Conservation (phyloP, 2,797 vertebrate species). For the Thaleichthys pacificus region DNA sequence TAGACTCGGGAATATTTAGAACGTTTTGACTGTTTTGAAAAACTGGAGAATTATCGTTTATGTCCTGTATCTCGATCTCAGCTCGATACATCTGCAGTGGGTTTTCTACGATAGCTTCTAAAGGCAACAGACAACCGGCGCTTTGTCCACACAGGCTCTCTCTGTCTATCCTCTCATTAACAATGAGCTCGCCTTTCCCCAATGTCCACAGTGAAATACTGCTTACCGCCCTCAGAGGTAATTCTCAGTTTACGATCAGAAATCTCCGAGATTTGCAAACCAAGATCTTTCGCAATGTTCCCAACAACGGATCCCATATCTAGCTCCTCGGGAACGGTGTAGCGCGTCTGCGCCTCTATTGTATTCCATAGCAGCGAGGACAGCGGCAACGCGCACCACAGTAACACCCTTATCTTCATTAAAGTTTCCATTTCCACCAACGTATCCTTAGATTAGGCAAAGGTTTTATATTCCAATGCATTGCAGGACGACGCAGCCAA, state of each 20-base stretch:
- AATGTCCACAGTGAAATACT: slow-evolving; percentile 57
- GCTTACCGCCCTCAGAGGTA: slow-evolving; percentile 60
- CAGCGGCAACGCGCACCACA: slow-evolving; percentile 3
- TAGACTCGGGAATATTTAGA: slow-evolving; percentile 47
- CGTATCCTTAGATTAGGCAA: neutral
- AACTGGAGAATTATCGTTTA: slow-evolving; percentile 62
- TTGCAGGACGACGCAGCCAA: neutral
- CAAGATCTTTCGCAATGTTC: slow-evolving; percentile 71
- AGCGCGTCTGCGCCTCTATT: slow-evolving; percentile 58
- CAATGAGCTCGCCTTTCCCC: slow-evolving; percentile 54
- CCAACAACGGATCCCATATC: slow-evolving; percentile 62
- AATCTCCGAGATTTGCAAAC: slow-evolving; percentile 53
- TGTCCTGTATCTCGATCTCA: slow-evolving; percentile 54
- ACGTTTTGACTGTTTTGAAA: slow-evolving; percentile 42
- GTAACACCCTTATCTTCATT: neutral
- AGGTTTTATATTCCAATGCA: neutral
- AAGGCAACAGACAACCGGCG: slow-evolving; percentile 49
- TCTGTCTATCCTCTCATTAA: slow-evolving; percentile 63
- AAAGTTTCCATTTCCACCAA: slow-evolving; percentile 19
- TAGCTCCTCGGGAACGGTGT: slow-evolving; percentile 69
- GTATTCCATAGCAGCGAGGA: slow-evolving; percentile 48
- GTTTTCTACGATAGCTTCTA: slow-evolving; percentile 56
- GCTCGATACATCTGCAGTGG: slow-evolving; percentile 58
- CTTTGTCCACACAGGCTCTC: slow-evolving; percentile 56
- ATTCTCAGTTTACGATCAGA: slow-evolving; percentile 56